Conservation (phyloP, 1,140 invertebrate genomes). For the Bombus confusus region DNA sequence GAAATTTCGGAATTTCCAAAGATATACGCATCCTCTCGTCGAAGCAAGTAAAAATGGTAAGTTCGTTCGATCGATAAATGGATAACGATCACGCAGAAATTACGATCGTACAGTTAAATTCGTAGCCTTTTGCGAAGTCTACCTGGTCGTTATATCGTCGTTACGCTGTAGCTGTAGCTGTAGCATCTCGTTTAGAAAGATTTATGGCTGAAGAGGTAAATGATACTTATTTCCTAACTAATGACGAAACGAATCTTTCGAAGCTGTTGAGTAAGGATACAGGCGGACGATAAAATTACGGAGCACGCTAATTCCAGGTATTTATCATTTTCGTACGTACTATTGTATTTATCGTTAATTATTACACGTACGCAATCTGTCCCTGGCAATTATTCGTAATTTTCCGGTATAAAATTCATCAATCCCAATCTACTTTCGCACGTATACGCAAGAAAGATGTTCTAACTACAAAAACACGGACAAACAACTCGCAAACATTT, state of each 20-base stretch:
- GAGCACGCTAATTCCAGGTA: too few species aligned
- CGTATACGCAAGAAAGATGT: too few species aligned
- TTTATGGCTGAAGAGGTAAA: neutral
- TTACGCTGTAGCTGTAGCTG: neutral
- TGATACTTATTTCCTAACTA: neutral
- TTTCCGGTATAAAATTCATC: too few species aligned
- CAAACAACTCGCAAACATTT: too few species aligned
- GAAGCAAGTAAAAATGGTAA: neutral
- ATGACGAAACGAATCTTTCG: neutral
- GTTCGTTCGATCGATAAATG: constrained; percentile 2
- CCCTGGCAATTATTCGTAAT: too few species aligned
- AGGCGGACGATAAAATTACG: too few species aligned
- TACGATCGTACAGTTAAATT: neutral
- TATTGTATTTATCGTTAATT: too few species aligned
- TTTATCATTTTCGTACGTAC: too few species aligned
- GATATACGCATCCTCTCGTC: neutral
- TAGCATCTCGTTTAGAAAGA: neutral
- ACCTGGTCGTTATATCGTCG: constrained; percentile 18
- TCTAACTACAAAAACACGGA: too few species aligned
- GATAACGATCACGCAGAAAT: neutral
- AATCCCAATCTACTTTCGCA: too few species aligned
- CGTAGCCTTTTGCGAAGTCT: neutral
- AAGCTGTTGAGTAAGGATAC: neutral
- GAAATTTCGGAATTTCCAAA: too few species aligned
- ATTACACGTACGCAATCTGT: too few species aligned